These are phyloP conservation scores for Cherax destructor DNA, from an alignment of 1,140 invertebrate species.

Conservation along the genomic window DNA sequence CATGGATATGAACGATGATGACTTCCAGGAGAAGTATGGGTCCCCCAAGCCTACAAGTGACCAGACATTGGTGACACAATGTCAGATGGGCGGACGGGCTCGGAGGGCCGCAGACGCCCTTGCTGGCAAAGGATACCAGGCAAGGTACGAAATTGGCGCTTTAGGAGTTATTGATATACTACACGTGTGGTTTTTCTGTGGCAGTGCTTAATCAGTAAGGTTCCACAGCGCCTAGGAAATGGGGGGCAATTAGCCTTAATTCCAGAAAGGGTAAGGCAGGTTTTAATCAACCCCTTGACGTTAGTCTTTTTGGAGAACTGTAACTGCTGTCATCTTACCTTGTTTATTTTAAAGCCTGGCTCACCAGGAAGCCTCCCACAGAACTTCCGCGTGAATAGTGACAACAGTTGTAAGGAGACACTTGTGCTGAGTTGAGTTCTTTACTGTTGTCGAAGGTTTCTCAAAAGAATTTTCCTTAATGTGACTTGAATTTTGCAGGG, in stretches of 20 bases:
- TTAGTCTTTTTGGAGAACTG: too few relatives aligned
- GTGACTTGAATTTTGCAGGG: not conserved
- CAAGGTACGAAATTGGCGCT: not conserved
- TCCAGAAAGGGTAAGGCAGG: too few relatives aligned
- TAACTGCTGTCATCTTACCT: not conserved
- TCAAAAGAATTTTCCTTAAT: not conserved
- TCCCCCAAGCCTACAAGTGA: conserved; percentile 25
- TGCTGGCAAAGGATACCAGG: not conserved
- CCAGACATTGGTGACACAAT: conserved; percentile 7
- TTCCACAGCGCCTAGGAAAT: too few relatives aligned
- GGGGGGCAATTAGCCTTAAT: too few relatives aligned
- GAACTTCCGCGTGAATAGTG: too few relatives aligned
- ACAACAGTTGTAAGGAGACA: too few relatives aligned
- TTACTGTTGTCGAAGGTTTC: not conserved
- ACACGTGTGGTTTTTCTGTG: too few relatives aligned
- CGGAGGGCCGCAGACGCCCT: conserved; percentile 17
- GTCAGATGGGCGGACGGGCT: conserved; percentile 14
- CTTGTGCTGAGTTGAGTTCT: not conserved
- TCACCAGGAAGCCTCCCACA: too few relatives aligned
- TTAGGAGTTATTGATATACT: too few relatives aligned
- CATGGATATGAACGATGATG: not conserved
- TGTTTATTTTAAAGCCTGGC: not conserved
- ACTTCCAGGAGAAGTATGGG: conserved; percentile 37
- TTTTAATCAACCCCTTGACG: too few relatives aligned
- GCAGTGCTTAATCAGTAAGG: too few relatives aligned